Conservation (phyloP, 2,888 invertebrate species). For the Lasioglossum oenotherae region DNA sequence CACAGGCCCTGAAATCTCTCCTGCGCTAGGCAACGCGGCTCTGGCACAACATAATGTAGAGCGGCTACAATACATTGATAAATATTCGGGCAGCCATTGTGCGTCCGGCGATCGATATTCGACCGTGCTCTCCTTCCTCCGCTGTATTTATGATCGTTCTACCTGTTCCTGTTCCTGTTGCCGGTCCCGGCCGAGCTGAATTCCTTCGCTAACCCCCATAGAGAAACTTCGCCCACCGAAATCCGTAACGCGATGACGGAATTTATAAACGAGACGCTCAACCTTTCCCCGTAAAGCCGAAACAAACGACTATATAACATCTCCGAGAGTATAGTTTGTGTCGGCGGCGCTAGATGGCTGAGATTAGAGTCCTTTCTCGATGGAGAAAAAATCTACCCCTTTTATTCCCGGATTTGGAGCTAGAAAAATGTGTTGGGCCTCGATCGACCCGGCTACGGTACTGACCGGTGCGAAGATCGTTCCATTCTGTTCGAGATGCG, state of each 20-base stretch:
- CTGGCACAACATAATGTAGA: slow-evolving; percentile 34
- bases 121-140: slow-evolving; percentile 25
- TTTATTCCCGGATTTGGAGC: no score
- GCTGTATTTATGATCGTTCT: slow-evolving; percentile 56
- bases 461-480: no score
- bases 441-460: no score
- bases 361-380: background rate
- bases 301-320: background rate
- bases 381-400: background rate
- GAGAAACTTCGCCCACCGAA: slow-evolving; percentile 30
- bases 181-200: slow-evolving; percentile 25
- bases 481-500: background rate
- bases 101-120: slow-evolving; percentile 51
- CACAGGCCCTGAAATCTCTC: background rate
- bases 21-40: background rate
- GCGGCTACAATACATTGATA: slow-evolving; percentile 52
- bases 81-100: slow-evolving; percentile 58
- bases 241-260: slow-evolving; percentile 12
- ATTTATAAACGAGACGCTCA: slow-evolving; percentile 11
- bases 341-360: no score
- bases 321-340: background rate
- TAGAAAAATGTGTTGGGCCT: no score
- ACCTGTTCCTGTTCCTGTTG: slow-evolving; percentile 29
- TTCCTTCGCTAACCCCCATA: slow-evolving; percentile 33
- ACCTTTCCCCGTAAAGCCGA: background rate